Base-by-base conservation (phyloP, 2,797 vertebrate genomes). In the Rhinophrynus dorsalis region DNA sequence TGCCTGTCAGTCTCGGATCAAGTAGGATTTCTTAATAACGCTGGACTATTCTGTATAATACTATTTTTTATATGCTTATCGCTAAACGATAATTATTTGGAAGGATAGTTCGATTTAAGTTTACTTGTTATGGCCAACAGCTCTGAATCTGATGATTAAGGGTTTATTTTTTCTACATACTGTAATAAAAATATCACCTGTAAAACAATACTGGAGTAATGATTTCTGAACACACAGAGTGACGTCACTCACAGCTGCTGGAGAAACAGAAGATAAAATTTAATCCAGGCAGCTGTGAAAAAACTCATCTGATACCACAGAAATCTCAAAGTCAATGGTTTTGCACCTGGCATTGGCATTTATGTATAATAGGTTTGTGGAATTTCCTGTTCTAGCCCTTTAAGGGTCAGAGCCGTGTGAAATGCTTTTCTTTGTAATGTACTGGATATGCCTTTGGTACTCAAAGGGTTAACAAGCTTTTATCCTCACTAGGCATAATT, bases 301-400 rank as follows among this genome's bases (percentile, higher is more conserved):
- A 73, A 45, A 52, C 70, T 60, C 62, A 73, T 73, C 54, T 60
- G 62, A 66, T 45, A 60, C 55, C 27, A 52, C 51, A 37, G 47
- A 30, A 73, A 59, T 45, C 54, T 51, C 45, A 48, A 73, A 66
- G 62, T 66, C 29, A 30, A 52, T 73, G 70, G 52, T 44, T 65
- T 73, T 73, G 70, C 70, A 73, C 70, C 70, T 67, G 70, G 62
- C 62, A 40, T 45, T 73, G 44, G 47, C 32, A 60, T 59, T 60
- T 66, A 29, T 38, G 38, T 48, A 32, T 50, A 18, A 58, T 42
- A 42, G 37, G 23, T 55, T 40, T n/a, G n/a, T n/a, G n/a, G n/a
- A n/a, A n/a, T n/a, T n/a, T n/a, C n/a, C n/a, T n/a, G n/a, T n/a
- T n/a, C n/a, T n/a, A n/a, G n/a, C n/a, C n/a, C n/a, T n/a, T n/a